A percentile compares a stretch with the other conserved stretches of the same genome.
Evolutionary conservation across 2,113 vertebrate species (phyloP).

Genomic region (Varanus salvator): DNA sequence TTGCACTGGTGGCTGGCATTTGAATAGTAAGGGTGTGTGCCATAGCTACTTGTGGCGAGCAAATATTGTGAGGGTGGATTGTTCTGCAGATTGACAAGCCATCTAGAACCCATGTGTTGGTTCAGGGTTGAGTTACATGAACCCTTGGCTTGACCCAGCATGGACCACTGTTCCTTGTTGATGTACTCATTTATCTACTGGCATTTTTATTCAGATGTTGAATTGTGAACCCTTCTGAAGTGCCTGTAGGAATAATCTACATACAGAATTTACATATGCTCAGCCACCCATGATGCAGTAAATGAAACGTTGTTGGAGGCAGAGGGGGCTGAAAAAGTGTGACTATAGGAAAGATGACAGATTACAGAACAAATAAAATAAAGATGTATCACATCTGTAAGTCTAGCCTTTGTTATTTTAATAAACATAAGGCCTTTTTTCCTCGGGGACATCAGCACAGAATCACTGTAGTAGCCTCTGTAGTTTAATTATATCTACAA

Average conservation of each 20-base stretch:
- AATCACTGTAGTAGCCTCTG: neutral
- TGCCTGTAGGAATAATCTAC: neutral
- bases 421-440: slow-evolving; percentile 2
- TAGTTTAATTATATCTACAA: neutral
- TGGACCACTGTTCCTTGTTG: neutral
- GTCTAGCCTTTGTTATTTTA: slow-evolving; percentile 5
- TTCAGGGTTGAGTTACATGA: neutral
- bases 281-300: neutral
- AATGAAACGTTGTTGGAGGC: slow-evolving; percentile 12
- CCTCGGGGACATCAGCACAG: neutral
- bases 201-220: neutral
- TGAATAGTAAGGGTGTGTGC: too few species aligned
- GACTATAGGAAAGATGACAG: slow-evolving; percentile 2
- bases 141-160: neutral
- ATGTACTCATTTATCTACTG: neutral
- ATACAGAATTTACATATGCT: neutral
- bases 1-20: too few species aligned
- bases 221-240: slow-evolving; percentile 3
- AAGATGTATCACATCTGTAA: slow-evolving; percentile 25
- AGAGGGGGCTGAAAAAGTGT: neutral
- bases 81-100: too few species aligned
- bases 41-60: too few species aligned
- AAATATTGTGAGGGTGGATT: too few species aligned
- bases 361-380: slow-evolving; percentile 16
- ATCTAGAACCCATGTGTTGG: too few species aligned